Evolutionary conservation across 2,797 vertebrate species (phyloP).

Genomic region (Pempheris klunzingeri): DNA sequence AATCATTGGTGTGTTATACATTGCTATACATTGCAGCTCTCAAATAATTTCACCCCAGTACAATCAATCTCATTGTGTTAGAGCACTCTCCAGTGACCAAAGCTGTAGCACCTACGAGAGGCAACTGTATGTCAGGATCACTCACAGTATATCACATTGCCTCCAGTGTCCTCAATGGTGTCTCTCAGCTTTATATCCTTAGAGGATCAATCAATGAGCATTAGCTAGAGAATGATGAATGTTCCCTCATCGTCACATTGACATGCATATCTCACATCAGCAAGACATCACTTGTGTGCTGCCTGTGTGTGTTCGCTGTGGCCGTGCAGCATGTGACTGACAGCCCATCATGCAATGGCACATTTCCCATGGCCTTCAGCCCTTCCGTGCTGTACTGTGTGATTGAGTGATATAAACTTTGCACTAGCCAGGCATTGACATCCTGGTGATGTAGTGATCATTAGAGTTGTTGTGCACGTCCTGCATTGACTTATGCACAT

Average conservation of each 20-base stretch:
- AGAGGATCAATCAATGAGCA: slow-evolving; percentile 75
- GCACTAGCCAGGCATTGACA: slow-evolving; percentile 51
- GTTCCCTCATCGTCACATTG: slow-evolving; percentile 65
- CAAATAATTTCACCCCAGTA: slow-evolving; percentile 12
- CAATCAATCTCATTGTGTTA: slow-evolving; percentile 54
- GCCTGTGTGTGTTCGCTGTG: slow-evolving; percentile 21
- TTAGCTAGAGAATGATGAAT: slow-evolving; percentile 78
- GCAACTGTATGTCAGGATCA: slow-evolving; percentile 58
- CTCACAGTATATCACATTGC: slow-evolving; percentile 49
- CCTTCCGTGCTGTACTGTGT: slow-evolving; percentile 14
- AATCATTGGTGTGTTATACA: too few relatives aligned
- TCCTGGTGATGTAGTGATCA: slow-evolving; percentile 64
- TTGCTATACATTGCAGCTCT: slow-evolving; percentile 12
- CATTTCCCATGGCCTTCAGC: slow-evolving; percentile 43
- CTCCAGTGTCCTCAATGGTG: slow-evolving; percentile 47
- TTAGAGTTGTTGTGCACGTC: slow-evolving; percentile 57
- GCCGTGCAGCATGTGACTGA: slow-evolving; percentile 43
- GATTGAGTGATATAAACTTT: slow-evolving; percentile 67
- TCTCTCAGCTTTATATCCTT: slow-evolving; percentile 68
- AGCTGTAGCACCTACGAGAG: slow-evolving; percentile 33
- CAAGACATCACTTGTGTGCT: slow-evolving; percentile 38
- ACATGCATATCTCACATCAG: slow-evolving; percentile 68
- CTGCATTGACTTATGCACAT: slow-evolving; percentile 60
- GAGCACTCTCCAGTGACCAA: slow-evolving; percentile 59
- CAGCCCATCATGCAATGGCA: slow-evolving; percentile 34